Evolutionary conservation across 2,797 vertebrate genomes (phyloP), one percentile per base, ranked within the genome.

Genomic region (Sebastes hubbsi): DNA sequence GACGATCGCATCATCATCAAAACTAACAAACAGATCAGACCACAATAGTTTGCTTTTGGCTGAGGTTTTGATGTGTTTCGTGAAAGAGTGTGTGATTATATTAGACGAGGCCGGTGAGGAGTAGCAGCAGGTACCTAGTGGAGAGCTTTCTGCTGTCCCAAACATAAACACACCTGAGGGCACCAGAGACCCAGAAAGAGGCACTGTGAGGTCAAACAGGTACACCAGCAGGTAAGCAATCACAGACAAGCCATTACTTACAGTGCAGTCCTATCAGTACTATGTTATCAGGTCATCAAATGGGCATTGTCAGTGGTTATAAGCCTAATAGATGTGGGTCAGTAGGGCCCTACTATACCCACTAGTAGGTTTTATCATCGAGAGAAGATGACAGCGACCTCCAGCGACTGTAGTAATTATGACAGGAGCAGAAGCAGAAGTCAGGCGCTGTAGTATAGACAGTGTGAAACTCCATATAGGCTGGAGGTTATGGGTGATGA

Each of bases 111-210:
- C 46, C 8, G 56, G 29, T 5, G 75, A 60, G 67, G 59, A 72
- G 74, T 3, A n/a, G 74, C 22, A 30, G 78, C 76, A 68, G 80
- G 66, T 55, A 42, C 38, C 14, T 42, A 18, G 59, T 4, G n/a
- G 3, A 6, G 52, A 59, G 66, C 42, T 42, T 8, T 65, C 20
- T 30, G 67, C 63, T n/a, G 56, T 78, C 76, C 60, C 63, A 79
- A 64, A 84, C 80, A 81, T 38, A 82, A 80, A 83, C 78, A 81
- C 82, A 82, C 80, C 78, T 27, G 80, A 83, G 77, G 81, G 62
- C 61, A 9, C 46, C 2, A 42, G 38, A 42, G 66, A 81, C 38
- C 32, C 24, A 32, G 74, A 42, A 4, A 70, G 70, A 64, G 65
- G 42, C 24, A 46, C 56, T 5, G 61, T n/a, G 74, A 77, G 73